Conservation (phyloP, 2,888 invertebrate species). For the Smittia sp. region DNA sequence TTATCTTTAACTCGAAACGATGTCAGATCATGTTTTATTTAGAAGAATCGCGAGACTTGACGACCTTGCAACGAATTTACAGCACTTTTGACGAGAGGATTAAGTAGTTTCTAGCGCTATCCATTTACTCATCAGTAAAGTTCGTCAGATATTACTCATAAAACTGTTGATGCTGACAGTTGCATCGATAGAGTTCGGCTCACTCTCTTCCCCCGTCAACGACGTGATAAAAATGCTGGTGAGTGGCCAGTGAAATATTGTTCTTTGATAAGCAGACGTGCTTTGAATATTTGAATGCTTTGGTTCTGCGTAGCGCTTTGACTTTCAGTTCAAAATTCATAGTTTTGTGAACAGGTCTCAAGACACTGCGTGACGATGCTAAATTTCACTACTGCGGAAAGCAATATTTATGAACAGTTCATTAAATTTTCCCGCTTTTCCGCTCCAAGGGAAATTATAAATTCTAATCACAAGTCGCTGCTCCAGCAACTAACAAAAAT, state of each 20-base stretch:
- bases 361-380: not conserved
- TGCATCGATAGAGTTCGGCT: too few species aligned
- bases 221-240: not conserved
- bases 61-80: too few species aligned
- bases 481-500: slow-evolving; percentile 3
- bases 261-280: slow-evolving; percentile 27
- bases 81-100: too few species aligned
- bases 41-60: not conserved
- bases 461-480: slow-evolving; percentile 33
- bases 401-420: not conserved
- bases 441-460: slow-evolving; percentile 21
- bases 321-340: not conserved
- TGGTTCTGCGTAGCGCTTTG: not conserved
- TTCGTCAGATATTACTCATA: too few species aligned
- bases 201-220: not conserved
- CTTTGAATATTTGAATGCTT: not conserved
- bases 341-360: not conserved
- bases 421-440: slow-evolving; percentile 29
- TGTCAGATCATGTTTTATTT: slow-evolving; percentile 26
- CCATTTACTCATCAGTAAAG: too few species aligned
- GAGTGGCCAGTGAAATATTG: slow-evolving; percentile 37
- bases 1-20: slow-evolving; percentile 22
- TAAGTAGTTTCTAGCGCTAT: too few species aligned
- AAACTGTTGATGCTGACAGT: too few species aligned
- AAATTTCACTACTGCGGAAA: not conserved